Conservation (phyloP, 2,888 invertebrate species). For the Metacarcinus magister region DNA sequence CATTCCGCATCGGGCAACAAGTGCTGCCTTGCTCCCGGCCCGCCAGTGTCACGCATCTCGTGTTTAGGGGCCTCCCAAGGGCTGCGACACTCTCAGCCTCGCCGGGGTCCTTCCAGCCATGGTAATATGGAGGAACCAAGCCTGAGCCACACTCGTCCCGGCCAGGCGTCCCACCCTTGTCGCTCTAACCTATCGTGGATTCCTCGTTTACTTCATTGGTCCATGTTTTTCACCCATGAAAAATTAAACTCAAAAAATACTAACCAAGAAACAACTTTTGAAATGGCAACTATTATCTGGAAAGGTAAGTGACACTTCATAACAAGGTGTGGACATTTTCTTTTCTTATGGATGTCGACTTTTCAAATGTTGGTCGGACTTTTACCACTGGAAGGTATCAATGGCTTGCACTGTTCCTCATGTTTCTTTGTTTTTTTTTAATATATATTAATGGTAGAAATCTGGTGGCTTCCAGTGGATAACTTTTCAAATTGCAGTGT, state of each 20-base stretch:
- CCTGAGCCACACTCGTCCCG: not conserved
- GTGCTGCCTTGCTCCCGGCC: not conserved
- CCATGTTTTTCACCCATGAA: not conserved
- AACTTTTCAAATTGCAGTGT: not conserved
- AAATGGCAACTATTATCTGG: not conserved
- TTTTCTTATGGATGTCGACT: not conserved
- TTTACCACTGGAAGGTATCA: not conserved
- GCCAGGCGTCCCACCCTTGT: conserved; percentile 18
- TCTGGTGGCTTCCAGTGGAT: not conserved
- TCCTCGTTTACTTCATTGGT: not conserved
- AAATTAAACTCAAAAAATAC: not conserved
- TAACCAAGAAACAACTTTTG: not conserved
- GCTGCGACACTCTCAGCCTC: not conserved
- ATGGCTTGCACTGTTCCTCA: not conserved
- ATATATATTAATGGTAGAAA: not conserved
- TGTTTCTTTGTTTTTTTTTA: not conserved
- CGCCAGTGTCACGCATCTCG: not conserved
- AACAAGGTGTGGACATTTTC: not conserved
- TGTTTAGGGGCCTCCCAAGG: not conserved
- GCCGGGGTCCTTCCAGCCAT: not conserved
- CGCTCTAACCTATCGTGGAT: not conserved
- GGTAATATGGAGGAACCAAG: not conserved
- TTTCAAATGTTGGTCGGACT: not conserved
- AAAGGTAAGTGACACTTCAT: not conserved
- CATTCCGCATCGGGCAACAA: conserved; percentile 58